Percentiles rank a stretch among this genome's conserved stretches.
These are phyloP conservation scores for Bufotes viridis DNA, from an alignment of 2,797 vertebrate genomes.

Conservation along the genomic window DNA sequence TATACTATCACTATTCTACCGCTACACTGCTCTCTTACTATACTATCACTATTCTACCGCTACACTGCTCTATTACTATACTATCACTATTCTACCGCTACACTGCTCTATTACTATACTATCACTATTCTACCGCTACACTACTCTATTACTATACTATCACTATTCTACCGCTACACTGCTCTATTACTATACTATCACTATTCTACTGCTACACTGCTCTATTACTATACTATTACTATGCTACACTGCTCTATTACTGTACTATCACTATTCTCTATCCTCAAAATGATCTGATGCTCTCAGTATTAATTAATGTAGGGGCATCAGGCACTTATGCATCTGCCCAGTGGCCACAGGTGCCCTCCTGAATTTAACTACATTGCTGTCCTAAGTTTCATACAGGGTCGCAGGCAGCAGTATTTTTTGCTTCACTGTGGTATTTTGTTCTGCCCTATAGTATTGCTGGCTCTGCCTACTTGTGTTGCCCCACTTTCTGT, in stretches of 20 bases:
- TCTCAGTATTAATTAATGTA: too few species aligned
- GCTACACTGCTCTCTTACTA: not conserved
- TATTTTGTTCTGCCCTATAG: too few species aligned
- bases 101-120: not conserved
- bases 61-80: not conserved
- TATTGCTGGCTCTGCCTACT: too few species aligned
- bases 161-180: not conserved
- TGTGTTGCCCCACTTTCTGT: too few species aligned
- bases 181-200: not conserved
- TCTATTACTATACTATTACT: not conserved
- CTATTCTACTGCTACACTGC: not conserved
- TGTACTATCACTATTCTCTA: not conserved
- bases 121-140: too few species aligned
- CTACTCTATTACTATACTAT: not conserved
- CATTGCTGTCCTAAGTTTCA: too few species aligned
- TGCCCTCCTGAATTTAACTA: too few species aligned
- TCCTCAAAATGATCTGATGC: too few species aligned
- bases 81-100: not conserved
- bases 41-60: not conserved
- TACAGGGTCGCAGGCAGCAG: too few species aligned
- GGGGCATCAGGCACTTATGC: too few species aligned
- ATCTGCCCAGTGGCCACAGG: too few species aligned
- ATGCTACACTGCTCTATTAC: not conserved
- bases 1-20: not conserved
- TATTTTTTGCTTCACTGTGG: too few species aligned